A percentile compares a stretch with the other conserved stretches of the same genome.
Conservation (phyloP, 2,113 vertebrate species). For the Serilophus lunatus region DNA sequence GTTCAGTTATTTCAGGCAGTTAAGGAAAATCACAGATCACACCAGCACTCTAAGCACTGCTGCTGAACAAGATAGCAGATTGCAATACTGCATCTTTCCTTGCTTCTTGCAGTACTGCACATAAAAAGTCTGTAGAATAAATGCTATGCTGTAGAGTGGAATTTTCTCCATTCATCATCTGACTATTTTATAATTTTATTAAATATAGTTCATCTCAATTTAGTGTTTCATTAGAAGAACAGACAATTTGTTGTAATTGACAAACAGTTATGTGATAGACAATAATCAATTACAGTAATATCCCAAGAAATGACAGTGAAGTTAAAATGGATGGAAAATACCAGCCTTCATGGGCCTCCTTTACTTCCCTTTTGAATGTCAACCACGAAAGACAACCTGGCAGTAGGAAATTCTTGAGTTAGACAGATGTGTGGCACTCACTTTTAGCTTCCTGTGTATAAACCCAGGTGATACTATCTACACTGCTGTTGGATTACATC, state of each 20-base stretch:
- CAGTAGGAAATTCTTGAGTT: neutral
- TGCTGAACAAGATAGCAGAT: neutral
- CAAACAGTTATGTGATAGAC: neutral
- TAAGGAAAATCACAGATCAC: neutral
- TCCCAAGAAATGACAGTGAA: neutral
- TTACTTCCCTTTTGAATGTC: neutral
- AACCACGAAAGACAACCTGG: neutral
- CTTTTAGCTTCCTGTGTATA: neutral
- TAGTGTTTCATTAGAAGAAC: neutral
- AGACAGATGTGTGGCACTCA: neutral
- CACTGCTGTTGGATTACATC: neutral
- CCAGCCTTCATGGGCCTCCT: neutral
- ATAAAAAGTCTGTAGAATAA: neutral
- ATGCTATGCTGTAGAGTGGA: neutral
- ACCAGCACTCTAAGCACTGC: neutral
- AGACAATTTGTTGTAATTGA: neutral
- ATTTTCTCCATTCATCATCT: neutral
- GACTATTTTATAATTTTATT: conserved; percentile 19
- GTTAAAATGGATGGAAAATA: neutral
- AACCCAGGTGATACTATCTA: neutral
- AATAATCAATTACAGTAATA: neutral
- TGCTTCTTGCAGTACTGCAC: neutral
- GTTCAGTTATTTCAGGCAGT: neutral
- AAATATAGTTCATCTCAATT: neutral
- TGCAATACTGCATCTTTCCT: neutral